Percentiles rank a stretch among this genome's conserved stretches.
Evolutionary conservation across 1,140 invertebrate genomes (phyloP).

Genomic region (Hylaeus anthracinus): DNA sequence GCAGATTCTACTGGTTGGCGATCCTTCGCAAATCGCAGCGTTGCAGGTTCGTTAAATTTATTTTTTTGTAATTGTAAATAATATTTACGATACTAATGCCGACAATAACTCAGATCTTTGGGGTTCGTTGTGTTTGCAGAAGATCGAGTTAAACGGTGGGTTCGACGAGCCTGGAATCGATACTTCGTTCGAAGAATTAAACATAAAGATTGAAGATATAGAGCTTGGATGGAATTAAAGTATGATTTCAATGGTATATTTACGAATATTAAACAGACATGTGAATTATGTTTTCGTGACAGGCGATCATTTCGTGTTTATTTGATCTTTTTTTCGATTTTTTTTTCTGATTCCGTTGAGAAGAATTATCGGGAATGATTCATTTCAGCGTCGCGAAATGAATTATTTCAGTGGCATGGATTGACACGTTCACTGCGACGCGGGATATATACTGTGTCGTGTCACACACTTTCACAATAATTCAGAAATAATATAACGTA

Average conservation of each 20-base stretch:
- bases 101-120: background rate
- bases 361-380: background rate
- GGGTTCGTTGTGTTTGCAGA: slow-evolving; percentile 50
- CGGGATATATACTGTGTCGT: too few relatives aligned
- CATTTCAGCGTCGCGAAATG: background rate
- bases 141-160: slow-evolving; percentile 68
- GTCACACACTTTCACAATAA: too few relatives aligned
- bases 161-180: slow-evolving; percentile 70
- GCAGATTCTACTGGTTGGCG: slow-evolving; percentile 73
- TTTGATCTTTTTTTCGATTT: background rate
- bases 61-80: too few relatives aligned
- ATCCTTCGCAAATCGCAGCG: slow-evolving; percentile 72
- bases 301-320: background rate
- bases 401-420: background rate
- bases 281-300: too few relatives aligned
- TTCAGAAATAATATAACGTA: too few relatives aligned
- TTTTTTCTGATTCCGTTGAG: background rate
- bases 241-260: background rate
- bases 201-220: slow-evolving; percentile 74
- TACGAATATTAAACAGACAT: background rate
- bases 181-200: slow-evolving; percentile 69
- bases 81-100: background rate
- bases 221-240: slow-evolving; percentile 70
- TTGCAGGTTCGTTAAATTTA: slow-evolving; percentile 64
- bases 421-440: too few relatives aligned